phyloP scores from a whole-genome alignment of 2,888 invertebrate species.

The Drosophila robusta region DNA sequence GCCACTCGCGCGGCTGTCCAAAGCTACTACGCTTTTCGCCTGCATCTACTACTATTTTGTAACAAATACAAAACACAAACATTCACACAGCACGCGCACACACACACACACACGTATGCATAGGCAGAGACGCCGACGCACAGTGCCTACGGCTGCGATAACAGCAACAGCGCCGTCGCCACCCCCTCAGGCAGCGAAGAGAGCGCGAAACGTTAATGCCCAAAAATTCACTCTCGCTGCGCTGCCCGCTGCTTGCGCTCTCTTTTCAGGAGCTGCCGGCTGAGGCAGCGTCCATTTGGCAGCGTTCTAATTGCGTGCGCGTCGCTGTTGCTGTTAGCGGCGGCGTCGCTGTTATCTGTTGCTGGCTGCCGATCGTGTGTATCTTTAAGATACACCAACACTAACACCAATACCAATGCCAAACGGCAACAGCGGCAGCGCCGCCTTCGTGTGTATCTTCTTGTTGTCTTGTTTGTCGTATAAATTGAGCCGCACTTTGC shows the following conservation, averaged over 20 bases:
- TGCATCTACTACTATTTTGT: conserved; percentile 59
- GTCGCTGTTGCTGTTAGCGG: conserved; percentile 49
- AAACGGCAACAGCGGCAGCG: conserved; percentile 30
- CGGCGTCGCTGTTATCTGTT: conserved; percentile 60
- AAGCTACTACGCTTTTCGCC: conserved; percentile 41
- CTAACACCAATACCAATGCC: conserved; percentile 28
- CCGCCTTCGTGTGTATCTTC: conserved; percentile 68
- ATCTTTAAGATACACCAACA: conserved; percentile 70
- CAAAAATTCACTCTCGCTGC: conserved; percentile 69
- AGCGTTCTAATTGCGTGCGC: conserved; percentile 73
- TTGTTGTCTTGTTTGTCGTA: conserved; percentile 77
- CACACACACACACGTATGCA: background rate
- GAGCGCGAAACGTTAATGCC: conserved; percentile 35
- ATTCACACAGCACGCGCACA: conserved; percentile 22
- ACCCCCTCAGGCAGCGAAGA: conserved; percentile 56
- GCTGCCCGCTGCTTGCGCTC: conserved; percentile 51
- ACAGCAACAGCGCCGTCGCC: conserved; percentile 55
- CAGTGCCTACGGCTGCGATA: conserved; percentile 52
- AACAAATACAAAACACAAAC: conserved; percentile 57
- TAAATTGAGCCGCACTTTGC: conserved; percentile 82
- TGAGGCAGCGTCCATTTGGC: conserved; percentile 23
- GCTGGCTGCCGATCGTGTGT: conserved; percentile 68
- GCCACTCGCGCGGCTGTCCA: conserved; percentile 15
- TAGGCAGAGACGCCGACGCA: conserved; percentile 35
- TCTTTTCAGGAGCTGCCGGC: conserved; percentile 40